phyloP scores from a whole-genome alignment of 2,888 invertebrate genomes.

The Cataglyphis altisquamis region DNA sequence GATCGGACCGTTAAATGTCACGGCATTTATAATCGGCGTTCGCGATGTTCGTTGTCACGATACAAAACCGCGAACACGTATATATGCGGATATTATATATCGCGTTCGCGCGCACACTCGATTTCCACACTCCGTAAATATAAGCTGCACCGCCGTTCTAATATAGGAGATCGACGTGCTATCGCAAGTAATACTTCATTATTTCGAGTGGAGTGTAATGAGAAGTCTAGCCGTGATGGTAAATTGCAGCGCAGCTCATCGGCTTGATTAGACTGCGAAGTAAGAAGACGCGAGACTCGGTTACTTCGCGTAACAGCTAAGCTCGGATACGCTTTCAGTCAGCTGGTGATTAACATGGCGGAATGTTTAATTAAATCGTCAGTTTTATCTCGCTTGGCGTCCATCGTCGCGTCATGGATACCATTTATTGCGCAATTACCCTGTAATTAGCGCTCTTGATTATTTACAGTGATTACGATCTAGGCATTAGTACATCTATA shows the following conservation, averaged over 20 bases:
- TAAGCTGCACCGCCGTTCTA: not conserved
- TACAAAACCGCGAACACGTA: not conserved
- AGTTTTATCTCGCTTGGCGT: constrained; percentile 16
- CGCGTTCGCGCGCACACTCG: not conserved
- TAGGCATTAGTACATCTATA: not conserved
- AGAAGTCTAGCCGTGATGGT: constrained; percentile 33
- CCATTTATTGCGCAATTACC: constrained; percentile 3
- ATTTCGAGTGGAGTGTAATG: constrained; percentile 51
- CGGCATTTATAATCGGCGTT: not conserved
- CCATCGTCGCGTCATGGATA: not conserved
- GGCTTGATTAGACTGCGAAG: constrained; percentile 48
- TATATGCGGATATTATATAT: not conserved
- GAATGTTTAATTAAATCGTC: constrained; percentile 43
- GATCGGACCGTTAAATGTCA: not conserved
- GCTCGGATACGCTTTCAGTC: not conserved
- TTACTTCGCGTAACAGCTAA: constrained; percentile 19
- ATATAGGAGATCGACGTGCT: constrained; percentile 29
- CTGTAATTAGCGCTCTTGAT: constrained; percentile 18
- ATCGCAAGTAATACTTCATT: constrained; percentile 56
- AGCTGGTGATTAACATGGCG: constrained; percentile 25
- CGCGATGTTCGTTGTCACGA: not conserved
- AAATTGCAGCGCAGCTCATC: constrained; percentile 58
- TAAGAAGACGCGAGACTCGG: constrained; percentile 28
- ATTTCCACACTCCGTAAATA: constrained; percentile 19
- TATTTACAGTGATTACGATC: not conserved